Evolutionary conservation across 2,888 invertebrate genomes (phyloP), one percentile per base, ranked within the genome.

Genomic region (Agriotes lineatus): DNA sequence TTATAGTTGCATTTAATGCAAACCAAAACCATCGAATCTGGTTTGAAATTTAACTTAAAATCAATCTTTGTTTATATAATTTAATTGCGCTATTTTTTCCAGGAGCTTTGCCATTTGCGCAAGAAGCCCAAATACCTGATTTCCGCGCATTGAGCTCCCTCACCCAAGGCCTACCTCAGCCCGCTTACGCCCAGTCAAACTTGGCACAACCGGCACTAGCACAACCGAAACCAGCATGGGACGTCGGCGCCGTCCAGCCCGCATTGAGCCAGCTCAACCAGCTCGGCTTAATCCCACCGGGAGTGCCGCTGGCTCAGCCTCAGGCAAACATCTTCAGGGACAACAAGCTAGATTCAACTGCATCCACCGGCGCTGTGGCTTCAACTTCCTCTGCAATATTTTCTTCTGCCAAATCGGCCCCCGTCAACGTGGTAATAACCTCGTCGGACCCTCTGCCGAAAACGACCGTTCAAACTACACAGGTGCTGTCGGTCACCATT

Each of bases 351-450:
- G n/a, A 35, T 1, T 30, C 48, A 19, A 19, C 52, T 6, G n/a
- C 39, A 5, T 16, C 33, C 2, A n/a, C n/a, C n/a, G n/a, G n/a
- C n/a, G n/a, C n/a, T n/a, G 30, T 33, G 9, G 5, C 64, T 7
- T 19, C 22, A 45, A 42, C 45, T n/a, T 19, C 68, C 2, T 39
- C 64, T 3, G 42, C 37, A 22, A 19, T 30, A 16, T 20, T 44
- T 33, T 42, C 56, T 19, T 22, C 48, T 16, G 12, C 30, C 16
- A 6, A 37, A 20, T 18, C 25, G 3, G 84, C 87, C 1, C 93
- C 93, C 0, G 90, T 90, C 0, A 95, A 94, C 84, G 94, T 94
- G 6, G 94, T 94, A 0, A 94, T 94, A 56, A 93, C 94, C 0
- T 90, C 90, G 9, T 93, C 94, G 0, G 94, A 94, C 83, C 93